phyloP scores from a whole-genome alignment of 1,140 invertebrate genomes.

The Anadara kagoshimensis region DNA sequence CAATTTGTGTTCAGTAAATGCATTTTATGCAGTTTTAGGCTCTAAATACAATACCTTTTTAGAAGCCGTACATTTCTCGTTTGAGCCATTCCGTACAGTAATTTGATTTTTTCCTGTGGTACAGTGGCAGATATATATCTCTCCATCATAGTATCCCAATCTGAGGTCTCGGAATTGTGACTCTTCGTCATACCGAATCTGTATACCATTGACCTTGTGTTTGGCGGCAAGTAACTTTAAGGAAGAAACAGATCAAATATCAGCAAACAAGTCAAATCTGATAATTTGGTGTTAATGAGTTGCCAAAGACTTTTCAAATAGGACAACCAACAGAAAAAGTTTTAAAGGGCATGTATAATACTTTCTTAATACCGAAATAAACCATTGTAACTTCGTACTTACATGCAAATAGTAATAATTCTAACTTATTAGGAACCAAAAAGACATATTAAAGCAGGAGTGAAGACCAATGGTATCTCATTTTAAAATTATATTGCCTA shows the following conservation, averaged over 20 bases:
- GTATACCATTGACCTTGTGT: constrained; percentile 79
- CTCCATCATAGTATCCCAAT: constrained; percentile 86
- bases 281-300: neutral
- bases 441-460: neutral
- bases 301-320: neutral
- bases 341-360: neutral
- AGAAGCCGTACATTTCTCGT: constrained; percentile 80
- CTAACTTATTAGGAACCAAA: neutral
- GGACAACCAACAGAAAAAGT: neutral
- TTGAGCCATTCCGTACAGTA: constrained; percentile 81
- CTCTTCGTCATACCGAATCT: constrained; percentile 76
- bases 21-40: too few relatives aligned
- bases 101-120: constrained; percentile 83
- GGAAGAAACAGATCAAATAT: neutral
- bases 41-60: constrained; percentile 76
- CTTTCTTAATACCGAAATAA: neutral
- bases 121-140: constrained; percentile 84
- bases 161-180: constrained; percentile 71
- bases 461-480: too few relatives aligned
- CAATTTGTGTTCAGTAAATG: too few relatives aligned
- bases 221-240: constrained; percentile 72
- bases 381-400: neutral
- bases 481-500: too few relatives aligned
- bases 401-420: neutral
- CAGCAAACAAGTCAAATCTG: neutral